Conservation (phyloP, 35 echinoderm and acorn worm species). For the Heliocidaris erythrogramma region DNA sequence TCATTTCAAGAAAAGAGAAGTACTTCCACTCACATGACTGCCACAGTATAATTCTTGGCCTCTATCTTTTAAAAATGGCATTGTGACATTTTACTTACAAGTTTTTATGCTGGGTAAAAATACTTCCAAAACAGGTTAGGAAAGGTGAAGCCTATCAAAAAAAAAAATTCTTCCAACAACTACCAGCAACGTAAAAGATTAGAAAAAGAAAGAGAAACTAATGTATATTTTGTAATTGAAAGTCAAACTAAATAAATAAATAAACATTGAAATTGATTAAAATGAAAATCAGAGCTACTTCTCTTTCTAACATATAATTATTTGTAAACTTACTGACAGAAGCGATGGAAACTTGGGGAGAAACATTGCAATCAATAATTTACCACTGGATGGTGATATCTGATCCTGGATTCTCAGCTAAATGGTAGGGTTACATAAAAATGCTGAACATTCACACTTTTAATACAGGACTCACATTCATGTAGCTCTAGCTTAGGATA, state of each 20-base stretch:
- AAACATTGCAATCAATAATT: neutral
- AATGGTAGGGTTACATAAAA: neutral
- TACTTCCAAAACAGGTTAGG: neutral
- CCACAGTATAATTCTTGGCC: neutral
- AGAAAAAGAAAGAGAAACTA: too few species aligned
- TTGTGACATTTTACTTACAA: too few species aligned
- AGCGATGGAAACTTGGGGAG: neutral
- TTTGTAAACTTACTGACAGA: neutral
- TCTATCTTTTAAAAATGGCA: too few species aligned
- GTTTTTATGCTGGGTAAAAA: neutral
- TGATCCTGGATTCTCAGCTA: neutral
- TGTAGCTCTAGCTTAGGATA: neutral
- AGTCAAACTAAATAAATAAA: too few species aligned
- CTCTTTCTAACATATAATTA: neutral
- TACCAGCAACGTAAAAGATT: neutral
- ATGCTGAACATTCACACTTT: neutral
- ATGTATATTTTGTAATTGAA: too few species aligned
- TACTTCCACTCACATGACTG: neutral
- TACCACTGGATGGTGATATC: neutral
- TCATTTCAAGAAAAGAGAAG: neutral
- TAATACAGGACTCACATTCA: neutral
- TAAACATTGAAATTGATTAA: too few species aligned
- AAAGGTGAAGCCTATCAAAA: neutral
- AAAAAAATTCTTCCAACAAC: neutral
- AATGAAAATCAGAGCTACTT: too few species aligned